phyloP scores from a whole-genome alignment of 2,888 invertebrate genomes.

The Tiliacea citrago region DNA sequence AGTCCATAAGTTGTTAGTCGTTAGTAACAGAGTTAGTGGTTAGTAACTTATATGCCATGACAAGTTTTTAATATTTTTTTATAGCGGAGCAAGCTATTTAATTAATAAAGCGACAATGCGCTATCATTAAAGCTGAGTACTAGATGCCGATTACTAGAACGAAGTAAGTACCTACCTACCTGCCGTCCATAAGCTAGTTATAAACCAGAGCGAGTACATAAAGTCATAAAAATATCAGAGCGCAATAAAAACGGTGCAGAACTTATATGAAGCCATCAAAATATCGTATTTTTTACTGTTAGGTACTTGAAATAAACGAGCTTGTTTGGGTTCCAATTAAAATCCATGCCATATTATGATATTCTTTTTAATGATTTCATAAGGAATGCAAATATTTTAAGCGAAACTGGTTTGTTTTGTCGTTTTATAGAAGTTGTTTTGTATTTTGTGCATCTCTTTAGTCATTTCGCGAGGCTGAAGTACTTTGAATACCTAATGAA shows the following conservation, averaged over 20 bases:
- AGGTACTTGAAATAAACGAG: conserved; percentile 47
- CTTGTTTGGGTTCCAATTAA: conserved; percentile 58
- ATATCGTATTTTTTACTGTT: conserved; percentile 64
- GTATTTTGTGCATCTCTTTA: neutral
- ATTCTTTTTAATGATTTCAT: conserved; percentile 44
- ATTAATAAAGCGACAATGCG: conserved; percentile 28
- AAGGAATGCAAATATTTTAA: conserved; percentile 31
- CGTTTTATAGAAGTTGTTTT: neutral
- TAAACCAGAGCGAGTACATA: conserved; percentile 31
- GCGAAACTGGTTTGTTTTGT: neutral
- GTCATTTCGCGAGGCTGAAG: neutral
- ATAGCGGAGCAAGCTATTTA: conserved; percentile 3
- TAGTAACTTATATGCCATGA: neutral
- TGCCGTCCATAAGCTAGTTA: conserved; percentile 5
- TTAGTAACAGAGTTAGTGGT: too few species aligned
- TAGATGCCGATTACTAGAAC: conserved; percentile 18
- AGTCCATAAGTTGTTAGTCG: too few species aligned
- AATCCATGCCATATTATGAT: conserved; percentile 55
- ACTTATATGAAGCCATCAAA: conserved; percentile 63
- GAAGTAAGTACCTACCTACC: conserved; percentile 18
- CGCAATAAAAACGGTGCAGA: conserved; percentile 57
- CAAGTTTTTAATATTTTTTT: conserved; percentile 15
- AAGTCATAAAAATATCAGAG: conserved; percentile 47
- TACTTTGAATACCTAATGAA: neutral
- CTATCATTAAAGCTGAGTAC: conserved; percentile 32